Percentiles rank a stretch among this genome's conserved stretches.
Evolutionary conservation across 2,888 invertebrate species (phyloP).

Genomic region (Meteorus colon): DNA sequence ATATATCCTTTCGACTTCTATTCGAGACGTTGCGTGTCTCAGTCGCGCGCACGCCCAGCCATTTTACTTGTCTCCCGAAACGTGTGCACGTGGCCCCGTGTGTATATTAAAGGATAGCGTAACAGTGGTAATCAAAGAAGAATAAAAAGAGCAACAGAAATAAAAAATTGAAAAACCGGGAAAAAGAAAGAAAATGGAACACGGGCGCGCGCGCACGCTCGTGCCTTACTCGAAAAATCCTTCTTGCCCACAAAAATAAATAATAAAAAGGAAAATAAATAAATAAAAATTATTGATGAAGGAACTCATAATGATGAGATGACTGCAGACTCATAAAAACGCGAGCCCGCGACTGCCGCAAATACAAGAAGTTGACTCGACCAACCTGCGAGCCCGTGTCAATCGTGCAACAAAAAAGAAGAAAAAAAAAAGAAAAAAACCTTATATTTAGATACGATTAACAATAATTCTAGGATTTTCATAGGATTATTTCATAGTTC

Average conservation of each 20-base stretch:
- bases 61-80: constrained; percentile 49
- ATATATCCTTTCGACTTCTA: constrained; percentile 20
- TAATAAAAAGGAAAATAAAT: constrained; percentile 3
- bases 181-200: constrained; percentile 34
- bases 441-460: constrained; percentile 51
- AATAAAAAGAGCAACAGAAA: constrained; percentile 27
- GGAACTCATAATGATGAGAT: neutral
- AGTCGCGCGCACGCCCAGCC: constrained; percentile 33
- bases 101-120: constrained; percentile 1
- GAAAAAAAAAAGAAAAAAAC: constrained; percentile 31
- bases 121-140: constrained; percentile 1
- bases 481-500: constrained; percentile 53
- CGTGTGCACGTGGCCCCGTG: constrained; percentile 41
- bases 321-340: neutral
- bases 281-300: neutral
- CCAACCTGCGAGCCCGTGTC: constrained; percentile 33
- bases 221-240: constrained; percentile 47
- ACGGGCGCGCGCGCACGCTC: constrained; percentile 46
- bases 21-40: constrained; percentile 34
- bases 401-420: constrained; percentile 33
- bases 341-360: constrained; percentile 15
- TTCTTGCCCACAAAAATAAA: constrained; percentile 36
- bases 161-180: constrained; percentile 33
- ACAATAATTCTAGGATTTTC: constrained; percentile 42
- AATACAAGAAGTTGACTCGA: constrained; percentile 17